Evolutionary conservation across 1,140 invertebrate species (phyloP).

Genomic region (Apis florea): DNA sequence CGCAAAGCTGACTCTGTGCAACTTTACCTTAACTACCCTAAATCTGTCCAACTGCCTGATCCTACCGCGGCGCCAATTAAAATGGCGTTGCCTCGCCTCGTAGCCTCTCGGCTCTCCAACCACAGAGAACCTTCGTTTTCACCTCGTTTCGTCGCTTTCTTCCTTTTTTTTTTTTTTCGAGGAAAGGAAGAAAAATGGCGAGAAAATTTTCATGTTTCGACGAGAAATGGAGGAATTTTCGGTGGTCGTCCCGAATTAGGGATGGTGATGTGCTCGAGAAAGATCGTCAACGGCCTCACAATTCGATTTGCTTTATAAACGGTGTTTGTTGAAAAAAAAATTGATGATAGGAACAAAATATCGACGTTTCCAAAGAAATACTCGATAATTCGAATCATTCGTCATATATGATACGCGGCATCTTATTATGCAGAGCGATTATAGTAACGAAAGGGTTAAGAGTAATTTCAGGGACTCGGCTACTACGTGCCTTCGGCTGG

Average conservation of each 20-base stretch:
- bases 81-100: neutral
- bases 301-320: too few relatives aligned
- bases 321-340: too few relatives aligned
- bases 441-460: too few relatives aligned
- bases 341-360: too few relatives aligned
- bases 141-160: slow-evolving; percentile 24
- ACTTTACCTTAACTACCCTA: neutral
- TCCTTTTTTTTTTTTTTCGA: neutral
- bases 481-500: too few relatives aligned
- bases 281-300: slow-evolving; percentile 51
- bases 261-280: slow-evolving; percentile 41
- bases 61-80: slow-evolving; percentile 7
- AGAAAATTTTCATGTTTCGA: slow-evolving; percentile 18
- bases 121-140: slow-evolving; percentile 11
- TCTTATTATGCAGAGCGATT: too few relatives aligned
- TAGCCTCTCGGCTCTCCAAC: neutral
- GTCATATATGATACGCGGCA: too few relatives aligned
- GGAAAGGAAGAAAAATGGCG: neutral
- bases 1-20: neutral
- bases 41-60: neutral
- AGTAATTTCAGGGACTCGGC: too few relatives aligned
- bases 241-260: slow-evolving; percentile 51
- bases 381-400: too few relatives aligned
- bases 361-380: too few relatives aligned
- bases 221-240: slow-evolving; percentile 34